phyloP scores from a whole-genome alignment of 1,140 invertebrate species.

The Drosophila burlai region DNA sequence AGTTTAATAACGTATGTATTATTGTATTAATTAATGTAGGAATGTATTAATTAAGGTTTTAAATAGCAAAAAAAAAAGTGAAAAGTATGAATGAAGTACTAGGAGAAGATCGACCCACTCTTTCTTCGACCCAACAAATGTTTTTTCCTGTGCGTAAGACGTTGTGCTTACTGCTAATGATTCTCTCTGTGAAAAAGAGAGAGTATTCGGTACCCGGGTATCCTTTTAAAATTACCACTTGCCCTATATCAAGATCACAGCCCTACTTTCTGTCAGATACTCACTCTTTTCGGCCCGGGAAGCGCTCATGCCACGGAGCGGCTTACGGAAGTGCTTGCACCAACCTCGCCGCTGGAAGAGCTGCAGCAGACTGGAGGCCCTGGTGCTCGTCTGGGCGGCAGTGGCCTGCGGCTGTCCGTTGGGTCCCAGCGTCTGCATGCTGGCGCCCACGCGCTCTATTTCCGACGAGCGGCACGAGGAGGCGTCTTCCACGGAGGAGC shows the following conservation, averaged over 20 bases:
- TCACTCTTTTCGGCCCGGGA: slow-evolving; percentile 90
- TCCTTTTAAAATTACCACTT: background rate
- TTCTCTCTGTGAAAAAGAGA: background rate
- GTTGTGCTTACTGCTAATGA: too few species aligned
- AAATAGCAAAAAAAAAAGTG: too few species aligned
- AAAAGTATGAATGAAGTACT: too few species aligned
- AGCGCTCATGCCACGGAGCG: slow-evolving; percentile 88
- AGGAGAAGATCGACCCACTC: background rate
- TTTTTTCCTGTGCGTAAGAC: background rate
- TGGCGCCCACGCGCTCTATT: slow-evolving; percentile 85
- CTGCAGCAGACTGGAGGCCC: slow-evolving; percentile 85
- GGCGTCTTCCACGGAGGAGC: slow-evolving; percentile 86
- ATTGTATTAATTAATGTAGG: too few species aligned
- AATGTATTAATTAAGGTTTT: too few species aligned
- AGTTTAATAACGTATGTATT: too few species aligned
- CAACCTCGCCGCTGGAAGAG: slow-evolving; percentile 85
- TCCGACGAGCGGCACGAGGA: slow-evolving; percentile 88
- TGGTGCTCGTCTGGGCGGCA: slow-evolving; percentile 58
- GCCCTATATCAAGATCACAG: background rate
- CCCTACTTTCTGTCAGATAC: slow-evolving; percentile 71
- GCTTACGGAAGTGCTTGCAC: slow-evolving; percentile 87
- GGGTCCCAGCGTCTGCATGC: slow-evolving; percentile 60
- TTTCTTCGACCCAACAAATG: background rate
- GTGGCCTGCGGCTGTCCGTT: slow-evolving; percentile 56
- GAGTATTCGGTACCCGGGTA: too few species aligned